Base-by-base conservation (phyloP, 2,888 invertebrate species). In the Cheiracanthium punctorium region DNA sequence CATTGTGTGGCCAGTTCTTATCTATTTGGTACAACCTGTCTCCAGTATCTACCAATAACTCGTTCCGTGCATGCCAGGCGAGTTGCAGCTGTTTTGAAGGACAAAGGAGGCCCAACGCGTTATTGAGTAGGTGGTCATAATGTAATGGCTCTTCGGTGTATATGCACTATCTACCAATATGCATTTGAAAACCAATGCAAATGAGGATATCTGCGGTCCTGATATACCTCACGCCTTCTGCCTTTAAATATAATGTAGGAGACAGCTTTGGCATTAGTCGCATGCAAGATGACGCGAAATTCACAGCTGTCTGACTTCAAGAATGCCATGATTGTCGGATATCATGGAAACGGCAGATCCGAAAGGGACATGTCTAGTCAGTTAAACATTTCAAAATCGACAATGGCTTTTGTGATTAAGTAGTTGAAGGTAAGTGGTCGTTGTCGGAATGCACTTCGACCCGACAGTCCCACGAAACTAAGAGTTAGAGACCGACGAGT, bases 341-440 rank as follows among this genome's bases (percentile, higher is more conserved):
- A 48, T 48, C 43, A 48, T 17, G 14, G 14, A 14, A 48, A 17
- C 14, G 20, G 37, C 41, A 2, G 24, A 71, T 71, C 41, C 10
- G 37, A 41, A 41, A 37, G 41, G 24, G 24, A 14, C 41, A 41
- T 48, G 14, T 48, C 43, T 48, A 58, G 48, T 17, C 14, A 48
- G 48, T n/a, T 52, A 7, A 72, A 48, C 17, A 12, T 5, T n/a
- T 24, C 28, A 72, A 72, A 52, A 48, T 72, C 48, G 30, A 48
- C 72, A n/a, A 72, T 72, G 72, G 71, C 71, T 28, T 41, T 1
- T 41, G 24, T 48, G 72, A 48, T 72, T 72, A 0, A 72, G 48
- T 48, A 43, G 8, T 52, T 2, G 43, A 48, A 48, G 17, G 43
- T 48, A 17, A 48, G 43, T 17, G 43, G 43, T 48, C 10, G 14